Evolutionary conservation across 2,113 vertebrate genomes (phyloP).

Genomic region (Lanius ludovicianus): DNA sequence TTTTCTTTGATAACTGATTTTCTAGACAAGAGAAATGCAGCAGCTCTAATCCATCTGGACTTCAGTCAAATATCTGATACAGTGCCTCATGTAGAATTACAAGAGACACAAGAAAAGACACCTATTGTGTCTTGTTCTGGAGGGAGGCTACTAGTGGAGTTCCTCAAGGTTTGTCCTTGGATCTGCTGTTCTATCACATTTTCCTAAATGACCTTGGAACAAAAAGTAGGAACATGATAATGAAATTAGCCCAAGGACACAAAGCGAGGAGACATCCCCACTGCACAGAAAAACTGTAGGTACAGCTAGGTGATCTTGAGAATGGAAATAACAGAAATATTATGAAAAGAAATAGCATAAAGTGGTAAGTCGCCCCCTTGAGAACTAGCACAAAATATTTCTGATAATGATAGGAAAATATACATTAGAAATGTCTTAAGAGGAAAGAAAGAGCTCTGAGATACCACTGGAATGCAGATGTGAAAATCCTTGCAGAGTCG

Average conservation of each 20-base stretch:
- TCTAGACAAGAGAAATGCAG: slow-evolving; percentile 18
- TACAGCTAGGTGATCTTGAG: neutral
- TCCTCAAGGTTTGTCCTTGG: slow-evolving; percentile 35
- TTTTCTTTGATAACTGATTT: slow-evolving; percentile 46
- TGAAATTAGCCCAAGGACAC: slow-evolving; percentile 1
- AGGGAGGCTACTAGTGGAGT: neutral
- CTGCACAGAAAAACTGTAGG: neutral
- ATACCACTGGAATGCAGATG: neutral
- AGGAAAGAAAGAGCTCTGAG: neutral
- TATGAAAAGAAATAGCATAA: neutral
- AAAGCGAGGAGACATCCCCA: neutral
- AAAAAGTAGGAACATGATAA: neutral
- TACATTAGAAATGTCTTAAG: neutral
- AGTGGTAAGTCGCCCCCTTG: neutral
- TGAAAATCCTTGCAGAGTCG: neutral
- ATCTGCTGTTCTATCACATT: slow-evolving; percentile 4
- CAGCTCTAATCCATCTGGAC: slow-evolving; percentile 22
- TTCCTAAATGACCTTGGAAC: slow-evolving; percentile 13
- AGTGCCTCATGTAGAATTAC: neutral
- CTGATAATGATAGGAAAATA: neutral
- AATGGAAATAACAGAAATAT: neutral
- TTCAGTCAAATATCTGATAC: neutral
- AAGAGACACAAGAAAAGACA: neutral
- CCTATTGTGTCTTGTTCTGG: neutral
- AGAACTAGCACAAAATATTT: neutral